A percentile compares a stretch with the other conserved stretches of the same genome.
Conservation (phyloP, 2,888 invertebrate genomes). For the Platypus cylindrus region DNA sequence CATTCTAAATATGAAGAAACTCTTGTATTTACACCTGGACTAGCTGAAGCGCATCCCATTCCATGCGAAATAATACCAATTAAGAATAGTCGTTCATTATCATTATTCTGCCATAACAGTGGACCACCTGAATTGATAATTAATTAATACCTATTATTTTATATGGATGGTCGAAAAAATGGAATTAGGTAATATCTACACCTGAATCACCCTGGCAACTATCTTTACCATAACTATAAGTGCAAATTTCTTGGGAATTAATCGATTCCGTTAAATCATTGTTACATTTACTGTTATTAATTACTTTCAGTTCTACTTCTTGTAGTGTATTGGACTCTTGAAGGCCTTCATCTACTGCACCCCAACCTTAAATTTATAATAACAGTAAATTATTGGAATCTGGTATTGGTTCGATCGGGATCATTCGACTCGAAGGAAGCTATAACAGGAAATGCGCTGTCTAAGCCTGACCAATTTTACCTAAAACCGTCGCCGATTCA, state of each 20-base stretch:
- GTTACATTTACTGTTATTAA: slow-evolving; percentile 26
- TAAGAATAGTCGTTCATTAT: slow-evolving; percentile 30
- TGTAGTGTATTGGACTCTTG: slow-evolving; percentile 37
- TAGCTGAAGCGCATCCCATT: slow-evolving; percentile 37
- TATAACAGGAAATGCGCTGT: too few species aligned
- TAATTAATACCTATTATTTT: not conserved
- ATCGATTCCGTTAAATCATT: slow-evolving; percentile 15
- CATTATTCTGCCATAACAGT: slow-evolving; percentile 36
- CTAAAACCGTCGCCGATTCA: slow-evolving; percentile 34
- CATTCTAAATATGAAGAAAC: slow-evolving; percentile 42
- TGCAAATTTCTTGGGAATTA: slow-evolving; percentile 25
- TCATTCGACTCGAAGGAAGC: too few species aligned
- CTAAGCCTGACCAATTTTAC: too few species aligned
- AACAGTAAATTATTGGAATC: too few species aligned
- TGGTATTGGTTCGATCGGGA: too few species aligned
- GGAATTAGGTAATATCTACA: slow-evolving; percentile 1
- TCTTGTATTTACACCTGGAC: slow-evolving; percentile 43
- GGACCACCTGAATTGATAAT: slow-evolving; percentile 18
- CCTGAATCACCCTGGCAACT: slow-evolving; percentile 26
- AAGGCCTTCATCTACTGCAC: slow-evolving; percentile 39
- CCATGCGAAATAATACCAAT: slow-evolving; percentile 47
- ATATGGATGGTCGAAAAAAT: not conserved
- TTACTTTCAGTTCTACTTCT: slow-evolving; percentile 42
- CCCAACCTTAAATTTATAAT: too few species aligned
- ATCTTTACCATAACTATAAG: slow-evolving; percentile 22